Conservation (phyloP, 2,113 vertebrate species). For the Chaetodon auriga region DNA sequence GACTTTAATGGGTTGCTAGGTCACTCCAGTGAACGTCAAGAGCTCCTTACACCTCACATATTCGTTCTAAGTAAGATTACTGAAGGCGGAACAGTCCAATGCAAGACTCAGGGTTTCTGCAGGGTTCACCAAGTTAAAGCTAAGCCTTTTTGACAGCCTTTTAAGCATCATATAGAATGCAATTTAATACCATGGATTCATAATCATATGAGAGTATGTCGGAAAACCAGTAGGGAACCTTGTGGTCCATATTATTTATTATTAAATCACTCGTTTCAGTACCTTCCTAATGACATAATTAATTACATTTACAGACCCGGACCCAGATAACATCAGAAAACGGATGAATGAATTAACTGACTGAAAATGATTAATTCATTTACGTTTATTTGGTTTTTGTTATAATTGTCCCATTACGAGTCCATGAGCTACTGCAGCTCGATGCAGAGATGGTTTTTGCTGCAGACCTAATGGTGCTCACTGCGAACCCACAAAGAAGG, state of each 20-base stretch:
- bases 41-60: neutral
- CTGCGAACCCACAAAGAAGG: neutral
- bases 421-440: no score
- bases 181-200: neutral
- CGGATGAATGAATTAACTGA: no score
- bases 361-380: no score
- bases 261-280: no score
- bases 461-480: neutral
- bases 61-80: neutral
- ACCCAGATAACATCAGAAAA: no score
- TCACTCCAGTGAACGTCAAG: neutral
- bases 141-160: neutral
- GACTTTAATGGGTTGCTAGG: conserved; percentile 34
- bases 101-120: neutral
- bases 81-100: neutral
- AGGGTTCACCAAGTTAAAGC: neutral
- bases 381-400: no score
- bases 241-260: neutral
- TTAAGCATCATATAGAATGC: neutral
- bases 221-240: neutral
- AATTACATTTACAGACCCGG: no score
- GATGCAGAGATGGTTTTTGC: neutral
- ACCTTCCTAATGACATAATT: no score
- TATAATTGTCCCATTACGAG: neutral
- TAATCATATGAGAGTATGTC: neutral